Conservation (phyloP, 2,797 vertebrate genomes). For the Chloroceryle inda region DNA sequence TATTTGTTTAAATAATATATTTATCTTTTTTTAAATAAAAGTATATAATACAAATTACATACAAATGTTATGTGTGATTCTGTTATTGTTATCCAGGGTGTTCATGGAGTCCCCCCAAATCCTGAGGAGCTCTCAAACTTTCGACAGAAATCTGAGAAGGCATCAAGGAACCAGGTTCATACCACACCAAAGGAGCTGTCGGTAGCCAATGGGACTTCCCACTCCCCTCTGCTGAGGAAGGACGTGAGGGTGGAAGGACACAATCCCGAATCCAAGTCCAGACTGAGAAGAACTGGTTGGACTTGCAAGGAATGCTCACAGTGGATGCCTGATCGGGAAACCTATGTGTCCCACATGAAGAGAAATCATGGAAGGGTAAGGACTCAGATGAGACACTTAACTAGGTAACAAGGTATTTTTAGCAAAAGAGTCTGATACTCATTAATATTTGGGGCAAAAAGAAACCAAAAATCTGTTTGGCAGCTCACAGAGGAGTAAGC, state of each 20-base stretch:
- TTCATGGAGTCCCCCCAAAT: conserved; percentile 85
- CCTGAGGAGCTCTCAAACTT: conserved; percentile 82
- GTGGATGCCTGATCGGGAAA: conserved; percentile 90
- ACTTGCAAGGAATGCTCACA: conserved; percentile 92
- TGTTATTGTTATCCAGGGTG: conserved; percentile 75
- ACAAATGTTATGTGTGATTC: neutral
- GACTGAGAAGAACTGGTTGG: conserved; percentile 87
- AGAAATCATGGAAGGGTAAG: conserved; percentile 91
- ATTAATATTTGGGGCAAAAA: neutral
- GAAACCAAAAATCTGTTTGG: neutral
- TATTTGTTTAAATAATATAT: no score
- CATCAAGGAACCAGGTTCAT: conserved; percentile 63
- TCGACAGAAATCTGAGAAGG: conserved; percentile 74
- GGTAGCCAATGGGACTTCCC: conserved; percentile 54
- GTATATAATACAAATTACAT: neutral
- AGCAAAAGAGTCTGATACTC: neutral
- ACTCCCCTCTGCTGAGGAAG: conserved; percentile 60
- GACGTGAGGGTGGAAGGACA: conserved; percentile 63
- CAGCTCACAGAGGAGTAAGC: neutral
- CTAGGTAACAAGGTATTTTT: neutral
- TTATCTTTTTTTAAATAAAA: neutral
- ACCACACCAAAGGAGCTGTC: conserved; percentile 71
- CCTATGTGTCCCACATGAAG: conserved; percentile 92
- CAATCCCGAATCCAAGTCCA: conserved; percentile 74
- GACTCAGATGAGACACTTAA: neutral